phyloP scores from a whole-genome alignment of 2,113 vertebrate species.

The Trichechus manatus region DNA sequence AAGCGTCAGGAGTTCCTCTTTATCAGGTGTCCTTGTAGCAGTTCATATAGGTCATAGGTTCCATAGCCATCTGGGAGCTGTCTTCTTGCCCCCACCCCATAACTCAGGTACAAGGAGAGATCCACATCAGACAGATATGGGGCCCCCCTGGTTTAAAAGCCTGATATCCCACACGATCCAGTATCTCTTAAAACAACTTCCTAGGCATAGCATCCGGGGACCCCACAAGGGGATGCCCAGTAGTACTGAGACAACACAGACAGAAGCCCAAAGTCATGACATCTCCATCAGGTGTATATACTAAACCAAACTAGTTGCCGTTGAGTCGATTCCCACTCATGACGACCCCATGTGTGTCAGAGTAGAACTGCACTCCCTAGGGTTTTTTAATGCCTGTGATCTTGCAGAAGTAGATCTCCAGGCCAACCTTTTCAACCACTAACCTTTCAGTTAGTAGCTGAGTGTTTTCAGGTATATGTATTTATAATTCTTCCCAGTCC shows the following conservation, averaged over 20 bases:
- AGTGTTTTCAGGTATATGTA: background rate
- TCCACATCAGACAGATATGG: background rate
- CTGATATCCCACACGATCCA: background rate
- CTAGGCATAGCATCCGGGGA: background rate
- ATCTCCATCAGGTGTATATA: background rate
- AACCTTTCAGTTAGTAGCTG: background rate
- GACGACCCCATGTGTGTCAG: background rate
- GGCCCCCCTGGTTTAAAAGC: background rate
- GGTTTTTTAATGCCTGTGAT: background rate
- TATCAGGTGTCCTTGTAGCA: background rate
- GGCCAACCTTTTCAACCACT: background rate
- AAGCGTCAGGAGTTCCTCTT: background rate
- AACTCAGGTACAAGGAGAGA: background rate
- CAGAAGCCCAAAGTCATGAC: background rate
- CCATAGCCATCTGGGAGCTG: background rate
- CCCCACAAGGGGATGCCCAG: background rate
- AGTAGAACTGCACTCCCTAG: background rate
- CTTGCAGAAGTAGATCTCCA: background rate
- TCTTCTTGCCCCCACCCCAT: background rate
- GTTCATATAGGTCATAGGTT: background rate
- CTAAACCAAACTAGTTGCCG: too few relatives aligned
- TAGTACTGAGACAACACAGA: background rate
- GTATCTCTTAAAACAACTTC: background rate
- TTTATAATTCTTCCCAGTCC: background rate
- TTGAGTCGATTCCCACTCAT: background rate